Percentiles rank a stretch among this genome's conserved stretches.
These are phyloP conservation scores for Drosophila bunnanda DNA, from an alignment of 2,888 invertebrate genomes.

Conservation along the genomic window DNA sequence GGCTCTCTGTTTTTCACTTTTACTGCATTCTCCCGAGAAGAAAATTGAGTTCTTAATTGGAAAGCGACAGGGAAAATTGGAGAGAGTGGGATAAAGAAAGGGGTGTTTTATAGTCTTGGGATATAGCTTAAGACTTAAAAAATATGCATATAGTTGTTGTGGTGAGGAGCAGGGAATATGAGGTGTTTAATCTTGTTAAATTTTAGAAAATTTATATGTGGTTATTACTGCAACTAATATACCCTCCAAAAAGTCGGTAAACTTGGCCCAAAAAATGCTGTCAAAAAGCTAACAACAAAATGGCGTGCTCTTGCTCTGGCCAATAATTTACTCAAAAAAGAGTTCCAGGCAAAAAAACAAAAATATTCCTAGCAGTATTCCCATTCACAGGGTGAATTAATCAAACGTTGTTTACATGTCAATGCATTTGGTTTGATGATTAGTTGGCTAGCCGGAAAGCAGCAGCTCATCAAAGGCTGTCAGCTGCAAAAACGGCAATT, in stretches of 20 bases:
- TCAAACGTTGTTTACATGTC: conserved; percentile 70
- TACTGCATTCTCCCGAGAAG: not conserved
- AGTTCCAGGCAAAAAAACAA: not conserved
- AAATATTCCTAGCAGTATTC: not conserved
- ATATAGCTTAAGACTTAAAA: not conserved
- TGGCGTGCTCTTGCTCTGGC: conserved; percentile 61
- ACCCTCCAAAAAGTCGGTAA: not conserved
- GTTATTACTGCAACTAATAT: not conserved
- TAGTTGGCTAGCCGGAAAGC: conserved; percentile 55
- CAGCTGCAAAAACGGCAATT: conserved; percentile 44
- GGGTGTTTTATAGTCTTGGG: not conserved
- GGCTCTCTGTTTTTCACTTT: conserved; percentile 6
- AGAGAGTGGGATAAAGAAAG: too few relatives aligned
- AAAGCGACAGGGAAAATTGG: not conserved
- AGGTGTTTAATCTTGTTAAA: not conserved
- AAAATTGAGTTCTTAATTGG: conserved; percentile 36
- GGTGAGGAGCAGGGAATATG: too few relatives aligned
- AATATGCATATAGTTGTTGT: not conserved
- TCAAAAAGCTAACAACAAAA: conserved; percentile 68
- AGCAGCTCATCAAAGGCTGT: conserved; percentile 59
- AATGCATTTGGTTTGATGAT: conserved; percentile 66
- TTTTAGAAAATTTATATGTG: not conserved
- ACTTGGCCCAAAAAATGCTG: not conserved
- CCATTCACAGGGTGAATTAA: conserved; percentile 27
- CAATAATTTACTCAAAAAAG: conserved; percentile 24